A percentile compares a stretch with the other conserved stretches of the same genome.
Conservation (phyloP, 2,113 vertebrate genomes). For the Pangasianodon gigas region DNA sequence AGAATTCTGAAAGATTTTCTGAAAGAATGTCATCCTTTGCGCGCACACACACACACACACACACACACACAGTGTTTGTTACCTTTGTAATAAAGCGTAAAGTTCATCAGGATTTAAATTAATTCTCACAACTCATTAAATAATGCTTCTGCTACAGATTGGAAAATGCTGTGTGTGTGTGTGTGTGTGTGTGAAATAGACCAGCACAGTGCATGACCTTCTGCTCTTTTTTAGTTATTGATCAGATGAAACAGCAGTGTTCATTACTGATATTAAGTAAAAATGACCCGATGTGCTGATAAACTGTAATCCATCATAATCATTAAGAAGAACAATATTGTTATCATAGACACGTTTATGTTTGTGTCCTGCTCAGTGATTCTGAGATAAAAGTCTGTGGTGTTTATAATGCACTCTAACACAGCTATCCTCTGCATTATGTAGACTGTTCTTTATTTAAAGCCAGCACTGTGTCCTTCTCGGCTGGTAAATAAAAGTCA, state of each 20-base stretch:
- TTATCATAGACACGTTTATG: not conserved
- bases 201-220: not conserved
- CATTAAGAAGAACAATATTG: no score
- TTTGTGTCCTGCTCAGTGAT: not conserved
- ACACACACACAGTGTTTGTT: not conserved
- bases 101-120: not conserved
- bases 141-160: not conserved
- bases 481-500: not conserved
- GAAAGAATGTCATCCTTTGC: not conserved
- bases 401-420: not conserved
- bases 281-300: not conserved
- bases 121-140: not conserved
- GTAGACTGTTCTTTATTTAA: not conserved
- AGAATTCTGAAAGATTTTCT: no score
- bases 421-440: not conserved
- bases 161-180: not conserved
- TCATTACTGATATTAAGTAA: not conserved
- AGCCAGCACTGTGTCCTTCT: not conserved
- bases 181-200: slow-evolving; percentile 16
- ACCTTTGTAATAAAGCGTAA: not conserved
- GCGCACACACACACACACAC: no score
- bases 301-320: not conserved
- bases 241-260: not conserved
- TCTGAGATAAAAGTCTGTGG: not conserved
- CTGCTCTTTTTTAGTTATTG: not conserved